Evolutionary conservation across 2,797 vertebrate genomes (phyloP), one percentile per base, ranked within the genome.

Genomic region (Tapirus indicus): DNA sequence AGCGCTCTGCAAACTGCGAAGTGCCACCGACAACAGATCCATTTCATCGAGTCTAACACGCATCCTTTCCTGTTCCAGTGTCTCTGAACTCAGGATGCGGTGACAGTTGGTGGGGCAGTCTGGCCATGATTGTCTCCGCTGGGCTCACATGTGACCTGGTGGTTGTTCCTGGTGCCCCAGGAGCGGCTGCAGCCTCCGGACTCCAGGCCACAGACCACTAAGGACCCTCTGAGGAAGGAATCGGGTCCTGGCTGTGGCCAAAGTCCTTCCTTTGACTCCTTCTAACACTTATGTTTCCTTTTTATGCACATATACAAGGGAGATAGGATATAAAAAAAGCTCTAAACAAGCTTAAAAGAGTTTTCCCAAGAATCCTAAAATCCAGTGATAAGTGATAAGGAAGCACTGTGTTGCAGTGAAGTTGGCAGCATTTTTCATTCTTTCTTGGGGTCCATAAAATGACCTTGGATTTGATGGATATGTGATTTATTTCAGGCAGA

Each of bases 11-110:
- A 32, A 23, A 32, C 14, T 13, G 35, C 18, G 12, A 5, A 54
- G 21, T 1, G 1, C 16, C 9, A 5, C 1, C 6, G 12, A 5
- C 17, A 7, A 14, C 18, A 5, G 38, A 2, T 6, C 69, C 47
- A 1, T 16, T 21, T 21, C 5, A 2, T 16, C 6, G 6, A 4
- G 14, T 7, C 1, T 2, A 8, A 56, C 12, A 17, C 23, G 12
- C 18, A 0, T 44, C 1, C 5, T 58, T n/a, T n/a, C 52, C 41
- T 17, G 1, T 23, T 7, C 20, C 2, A 41, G 52, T n/a, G 5
- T 23, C 77, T 54, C 18, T 32, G 83, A 44, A 20, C 17, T 18
- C 49, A 16, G 64, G 64, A 9, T 14, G 88, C 1, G 2, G 18
- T 21, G 41, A 44, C 60, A 1, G 52, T 5, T 1, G 38, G 41